Base-by-base conservation (phyloP, 2,888 invertebrate genomes). In the Isoperla grammatica region DNA sequence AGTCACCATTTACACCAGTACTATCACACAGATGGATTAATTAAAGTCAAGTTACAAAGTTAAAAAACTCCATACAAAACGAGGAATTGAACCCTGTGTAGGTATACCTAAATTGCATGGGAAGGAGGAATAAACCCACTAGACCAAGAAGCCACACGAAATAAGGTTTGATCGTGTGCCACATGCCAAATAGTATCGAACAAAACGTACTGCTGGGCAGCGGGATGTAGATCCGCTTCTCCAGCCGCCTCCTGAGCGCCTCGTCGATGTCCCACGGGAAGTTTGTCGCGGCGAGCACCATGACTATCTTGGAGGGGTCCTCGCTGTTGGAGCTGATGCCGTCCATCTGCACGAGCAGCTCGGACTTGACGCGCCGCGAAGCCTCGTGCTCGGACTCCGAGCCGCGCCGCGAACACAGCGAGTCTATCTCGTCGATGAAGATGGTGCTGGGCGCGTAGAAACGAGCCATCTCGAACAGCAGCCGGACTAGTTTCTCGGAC, bases 201-300 rank as follows among this genome's bases (percentile, higher is more conserved):
- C 42, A 22, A 40, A 9, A 57, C 62, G 71, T 72, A 84, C 85
- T 83, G 71, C 85, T 86, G 39, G 94, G 94, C 59, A 94, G 77
- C 19, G 91, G 90, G 67, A 94, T 90, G 73, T 90, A 93, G 66
- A 94, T 90, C 65, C 93, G 79, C 74, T 94, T 94, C 70, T 94
- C 93, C 65, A 94, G 85, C 53, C 94, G 79, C 67, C 94, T 79
- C 29, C 91, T 78, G 67, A 94, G 84, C 0, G 93, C 93, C 69
- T 93, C 92, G 70, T 91, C 92, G 65, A 94, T 85, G 70, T 92
- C 91, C 93, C 93, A 93, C 0, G 94, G 93, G 71, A 91, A 90
- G 74, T 94, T 94, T 1, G 93, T 94, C 5, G 94, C 93, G 0
- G 92, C 93, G 65, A 94, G 73, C 13, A 94, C 92, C 88, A 93